A percentile compares a stretch with the other conserved stretches of the same genome.
Conservation (phyloP, 2,797 vertebrate genomes). For the Gobio occitaniae region DNA sequence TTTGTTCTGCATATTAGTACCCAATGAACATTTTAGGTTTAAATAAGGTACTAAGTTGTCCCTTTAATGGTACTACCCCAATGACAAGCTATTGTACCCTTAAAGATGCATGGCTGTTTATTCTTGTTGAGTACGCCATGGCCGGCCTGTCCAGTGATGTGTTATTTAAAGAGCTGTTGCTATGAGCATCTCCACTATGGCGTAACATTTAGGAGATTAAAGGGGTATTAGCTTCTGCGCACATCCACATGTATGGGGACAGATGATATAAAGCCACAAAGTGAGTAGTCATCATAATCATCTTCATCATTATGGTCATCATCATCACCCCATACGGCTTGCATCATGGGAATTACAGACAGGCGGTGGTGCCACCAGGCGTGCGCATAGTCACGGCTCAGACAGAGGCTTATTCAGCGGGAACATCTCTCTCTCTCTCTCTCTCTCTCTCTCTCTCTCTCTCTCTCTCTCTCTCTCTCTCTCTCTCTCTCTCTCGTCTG, state of each 20-base stretch:
- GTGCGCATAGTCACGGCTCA: constrained; percentile 52
- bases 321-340: constrained; percentile 69
- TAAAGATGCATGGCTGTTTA: not conserved
- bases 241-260: constrained; percentile 59
- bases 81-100: not conserved
- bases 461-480: constrained; percentile 33
- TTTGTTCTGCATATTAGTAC: not conserved
- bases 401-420: constrained; percentile 58
- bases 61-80: not conserved
- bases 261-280: constrained; percentile 59
- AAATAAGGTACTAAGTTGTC: not conserved
- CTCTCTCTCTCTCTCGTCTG: constrained; percentile 44
- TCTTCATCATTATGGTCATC: constrained; percentile 61
- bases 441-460: too few species aligned
- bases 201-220: constrained; percentile 78
- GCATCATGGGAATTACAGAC: constrained; percentile 65
- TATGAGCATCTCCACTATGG: constrained; percentile 64
- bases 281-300: constrained; percentile 67
- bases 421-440: constrained; percentile 50
- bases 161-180: constrained; percentile 55
- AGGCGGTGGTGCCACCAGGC: constrained; percentile 57
- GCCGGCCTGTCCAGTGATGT: constrained; percentile 28
- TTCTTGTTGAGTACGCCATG: not conserved
- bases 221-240: constrained; percentile 74
- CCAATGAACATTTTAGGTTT: not conserved